Evolutionary conservation across 2,113 vertebrate species (phyloP).

Genomic region (Girardinichthys multiradiatus): DNA sequence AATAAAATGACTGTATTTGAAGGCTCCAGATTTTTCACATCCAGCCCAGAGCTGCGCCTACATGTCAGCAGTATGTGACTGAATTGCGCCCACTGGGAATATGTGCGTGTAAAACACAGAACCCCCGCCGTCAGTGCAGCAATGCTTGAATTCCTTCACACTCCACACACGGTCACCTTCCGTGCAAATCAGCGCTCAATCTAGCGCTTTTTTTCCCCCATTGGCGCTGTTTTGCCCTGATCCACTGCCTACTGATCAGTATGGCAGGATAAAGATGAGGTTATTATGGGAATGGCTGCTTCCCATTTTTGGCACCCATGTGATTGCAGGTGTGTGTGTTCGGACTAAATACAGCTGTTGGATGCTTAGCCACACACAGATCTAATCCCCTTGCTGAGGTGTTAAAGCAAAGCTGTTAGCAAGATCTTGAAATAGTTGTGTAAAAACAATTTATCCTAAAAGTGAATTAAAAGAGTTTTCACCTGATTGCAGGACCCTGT

Average conservation of each 20-base stretch:
- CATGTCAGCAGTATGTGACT: neutral
- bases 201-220: neutral
- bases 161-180: slow-evolving; percentile 21
- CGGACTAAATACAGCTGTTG: slow-evolving; percentile 46
- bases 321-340: slow-evolving; percentile 58
- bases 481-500: no score
- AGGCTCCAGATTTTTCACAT: neutral
- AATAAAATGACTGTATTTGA: neutral
- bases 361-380: slow-evolving; percentile 15
- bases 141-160: slow-evolving; percentile 72
- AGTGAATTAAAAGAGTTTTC: no score
- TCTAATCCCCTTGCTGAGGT: slow-evolving; percentile 17
- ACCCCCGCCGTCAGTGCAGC: neutral
- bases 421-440: no score
- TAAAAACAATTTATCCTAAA: no score
- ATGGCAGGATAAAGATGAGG: no score
- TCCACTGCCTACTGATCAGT: no score
- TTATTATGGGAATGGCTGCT: slow-evolving; percentile 14
- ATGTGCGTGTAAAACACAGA: neutral
- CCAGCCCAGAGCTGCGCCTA: neutral
- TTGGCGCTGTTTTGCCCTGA: no score
- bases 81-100: slow-evolving; percentile 7
- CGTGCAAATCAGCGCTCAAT: neutral
- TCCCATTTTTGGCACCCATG: slow-evolving; percentile 50
- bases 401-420: no score